Conservation (phyloP, 2,797 vertebrate genomes). For the Potorous gilbertii region DNA sequence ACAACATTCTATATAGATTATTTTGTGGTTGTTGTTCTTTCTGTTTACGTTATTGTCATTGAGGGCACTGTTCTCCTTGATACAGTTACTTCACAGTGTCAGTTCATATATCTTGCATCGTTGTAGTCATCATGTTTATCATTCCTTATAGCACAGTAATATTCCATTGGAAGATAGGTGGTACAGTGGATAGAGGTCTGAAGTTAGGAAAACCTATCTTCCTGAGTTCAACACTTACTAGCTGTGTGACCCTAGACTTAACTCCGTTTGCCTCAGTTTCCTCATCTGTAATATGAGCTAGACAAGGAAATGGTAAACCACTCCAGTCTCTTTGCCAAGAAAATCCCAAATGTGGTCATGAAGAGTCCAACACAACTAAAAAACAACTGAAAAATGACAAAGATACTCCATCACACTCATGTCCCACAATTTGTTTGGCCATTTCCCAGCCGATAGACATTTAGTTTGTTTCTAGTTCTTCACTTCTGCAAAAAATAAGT, state of each 20-base stretch:
- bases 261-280: neutral
- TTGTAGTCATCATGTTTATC: neutral
- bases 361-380: too few relatives aligned
- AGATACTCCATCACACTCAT: too few relatives aligned
- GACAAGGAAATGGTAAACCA: neutral
- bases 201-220: neutral
- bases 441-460: neutral
- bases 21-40: neutral
- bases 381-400: too few relatives aligned
- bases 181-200: neutral
- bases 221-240: neutral
- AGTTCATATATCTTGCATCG: neutral
- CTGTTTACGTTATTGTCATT: neutral
- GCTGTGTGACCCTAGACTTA: neutral
- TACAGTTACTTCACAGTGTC: neutral
- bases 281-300: neutral
- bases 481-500: neutral
- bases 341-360: neutral
- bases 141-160: neutral
- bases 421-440: neutral
- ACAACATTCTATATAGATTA: neutral
- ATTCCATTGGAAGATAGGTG: neutral
- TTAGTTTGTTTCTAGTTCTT: neutral
- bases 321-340: neutral
- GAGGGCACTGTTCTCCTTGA: neutral